phyloP scores from a whole-genome alignment of 1,140 invertebrate genomes.

The Trachelipus rathkii region DNA sequence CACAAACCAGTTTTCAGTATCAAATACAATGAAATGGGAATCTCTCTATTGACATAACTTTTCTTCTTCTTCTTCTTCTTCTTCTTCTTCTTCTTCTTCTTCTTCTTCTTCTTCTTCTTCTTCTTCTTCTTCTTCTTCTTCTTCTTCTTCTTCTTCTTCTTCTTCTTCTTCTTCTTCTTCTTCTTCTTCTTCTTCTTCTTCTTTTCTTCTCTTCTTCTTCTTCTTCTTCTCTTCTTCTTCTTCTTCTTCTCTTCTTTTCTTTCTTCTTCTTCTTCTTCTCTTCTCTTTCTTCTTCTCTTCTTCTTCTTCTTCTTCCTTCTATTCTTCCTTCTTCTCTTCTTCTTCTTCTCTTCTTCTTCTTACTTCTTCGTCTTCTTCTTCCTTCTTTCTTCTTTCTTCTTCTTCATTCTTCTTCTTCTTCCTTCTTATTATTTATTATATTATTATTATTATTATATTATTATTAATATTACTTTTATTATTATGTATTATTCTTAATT shows the following conservation, averaged over 20 bases:
- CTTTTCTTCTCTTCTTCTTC: neutral
- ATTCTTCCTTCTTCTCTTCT: neutral
- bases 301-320: neutral
- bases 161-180: neutral
- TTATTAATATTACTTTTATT: too few species aligned
- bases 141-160: neutral
- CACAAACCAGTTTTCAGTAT: too few species aligned
- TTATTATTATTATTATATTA: too few species aligned
- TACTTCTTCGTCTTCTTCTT: too few species aligned
- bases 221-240: neutral
- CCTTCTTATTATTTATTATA: too few species aligned
- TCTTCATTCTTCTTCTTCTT: too few species aligned
- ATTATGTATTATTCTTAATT: too few species aligned
- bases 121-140: neutral
- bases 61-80: constrained; percentile 1
- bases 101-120: constrained; percentile 5
- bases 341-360: neutral
- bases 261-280: neutral
- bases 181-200: neutral
- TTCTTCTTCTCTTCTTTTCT: neutral
- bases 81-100: neutral
- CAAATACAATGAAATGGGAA: too few species aligned
- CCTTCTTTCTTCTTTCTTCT: too few species aligned
- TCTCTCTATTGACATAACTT: neutral
- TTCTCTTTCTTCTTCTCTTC: neutral